Percentiles rank a stretch among this genome's conserved stretches.
Conservation (phyloP, 2,888 invertebrate genomes). For the Mesorhabditis spiculigera region DNA sequence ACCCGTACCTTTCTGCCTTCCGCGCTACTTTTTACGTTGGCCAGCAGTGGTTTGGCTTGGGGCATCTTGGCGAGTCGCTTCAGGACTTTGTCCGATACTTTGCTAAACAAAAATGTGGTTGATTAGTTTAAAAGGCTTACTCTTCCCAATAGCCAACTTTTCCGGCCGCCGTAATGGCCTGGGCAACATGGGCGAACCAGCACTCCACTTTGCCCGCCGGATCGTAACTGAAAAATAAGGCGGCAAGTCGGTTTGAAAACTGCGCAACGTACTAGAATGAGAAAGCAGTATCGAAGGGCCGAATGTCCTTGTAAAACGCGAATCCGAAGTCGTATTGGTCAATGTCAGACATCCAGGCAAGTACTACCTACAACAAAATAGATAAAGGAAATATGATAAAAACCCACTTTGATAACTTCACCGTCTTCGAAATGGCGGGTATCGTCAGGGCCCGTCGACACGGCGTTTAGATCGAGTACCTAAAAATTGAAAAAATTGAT, state of each 20-base stretch:
- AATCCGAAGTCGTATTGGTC: not conserved
- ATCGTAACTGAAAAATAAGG: not conserved
- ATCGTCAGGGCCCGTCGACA: no score
- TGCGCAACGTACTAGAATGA: not conserved
- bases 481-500: not conserved
- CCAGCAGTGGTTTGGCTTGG: not conserved
- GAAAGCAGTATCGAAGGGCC: not conserved
- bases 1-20: no score
- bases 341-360: not conserved
- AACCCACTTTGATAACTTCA: not conserved
- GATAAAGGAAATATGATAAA: not conserved
- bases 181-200: not conserved
- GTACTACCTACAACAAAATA: not conserved
- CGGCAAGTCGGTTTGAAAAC: not conserved
- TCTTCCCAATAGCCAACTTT: constrained; percentile 1
- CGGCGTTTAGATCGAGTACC: not conserved
- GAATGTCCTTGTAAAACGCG: not conserved
- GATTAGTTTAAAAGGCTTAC: not conserved
- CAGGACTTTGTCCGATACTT: not conserved
- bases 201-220: not conserved
- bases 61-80: not conserved
- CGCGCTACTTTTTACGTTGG: no score
- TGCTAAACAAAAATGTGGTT: not conserved
- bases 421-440: not conserved
- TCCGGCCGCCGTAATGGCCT: not conserved